phyloP scores from a whole-genome alignment of 2,797 vertebrate genomes.

The Lutra lutra region DNA sequence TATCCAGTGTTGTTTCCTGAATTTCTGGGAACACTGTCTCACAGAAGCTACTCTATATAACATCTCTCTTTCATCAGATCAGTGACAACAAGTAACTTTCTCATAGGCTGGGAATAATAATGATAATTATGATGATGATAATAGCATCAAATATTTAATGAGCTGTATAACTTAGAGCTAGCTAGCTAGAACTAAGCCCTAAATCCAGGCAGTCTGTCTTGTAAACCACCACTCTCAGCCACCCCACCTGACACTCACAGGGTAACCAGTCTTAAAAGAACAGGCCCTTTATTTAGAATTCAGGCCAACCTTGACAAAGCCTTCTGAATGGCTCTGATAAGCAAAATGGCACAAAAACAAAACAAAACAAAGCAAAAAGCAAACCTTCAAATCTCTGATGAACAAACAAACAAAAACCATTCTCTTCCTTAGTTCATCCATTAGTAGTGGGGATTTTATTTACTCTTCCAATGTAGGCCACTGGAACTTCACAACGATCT shows the following conservation, averaged over 20 bases:
- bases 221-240: slow-evolving; percentile 27
- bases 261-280: slow-evolving; percentile 30
- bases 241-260: not conserved
- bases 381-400: not conserved
- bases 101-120: not conserved
- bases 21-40: not conserved
- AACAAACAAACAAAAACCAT: not conserved
- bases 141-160: slow-evolving; percentile 28
- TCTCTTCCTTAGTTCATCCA: not conserved
- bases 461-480: not conserved
- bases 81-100: slow-evolving; percentile 39
- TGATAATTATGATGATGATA: not conserved
- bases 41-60: not conserved
- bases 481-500: slow-evolving; percentile 8
- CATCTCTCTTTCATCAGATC: not conserved
- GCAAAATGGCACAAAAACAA: not conserved
- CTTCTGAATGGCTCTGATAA: not conserved
- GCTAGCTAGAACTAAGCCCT: not conserved
- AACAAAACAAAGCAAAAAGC: not conserved
- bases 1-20: not conserved
- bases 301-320: not conserved
- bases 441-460: not conserved
- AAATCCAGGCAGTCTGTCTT: not conserved
- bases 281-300: slow-evolving; percentile 38
- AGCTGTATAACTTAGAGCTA: slow-evolving; percentile 32